phyloP scores from a whole-genome alignment of 2,113 vertebrate genomes.

The Sula dactylatra region DNA sequence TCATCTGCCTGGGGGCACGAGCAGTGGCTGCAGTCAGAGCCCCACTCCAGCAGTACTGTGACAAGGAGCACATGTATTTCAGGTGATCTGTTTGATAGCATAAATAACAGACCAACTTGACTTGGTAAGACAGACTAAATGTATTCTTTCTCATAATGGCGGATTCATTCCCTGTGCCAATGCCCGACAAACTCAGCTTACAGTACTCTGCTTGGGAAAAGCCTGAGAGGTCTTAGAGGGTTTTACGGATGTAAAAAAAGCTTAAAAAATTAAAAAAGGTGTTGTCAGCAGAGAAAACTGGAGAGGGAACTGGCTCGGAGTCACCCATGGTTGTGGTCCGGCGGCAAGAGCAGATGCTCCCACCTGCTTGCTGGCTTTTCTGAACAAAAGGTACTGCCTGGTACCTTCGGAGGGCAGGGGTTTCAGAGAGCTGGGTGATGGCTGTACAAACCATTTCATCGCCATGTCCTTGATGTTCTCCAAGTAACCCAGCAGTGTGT shows the following conservation, averaged over 20 bases:
- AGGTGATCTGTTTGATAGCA: background rate
- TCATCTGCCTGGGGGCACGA: background rate
- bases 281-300: background rate
- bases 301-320: rapidly evolving
- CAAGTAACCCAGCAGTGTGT: background rate
- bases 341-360: background rate
- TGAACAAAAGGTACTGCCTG: rapidly evolving
- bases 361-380: background rate
- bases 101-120: background rate
- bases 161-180: background rate
- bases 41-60: background rate
- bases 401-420: background rate
- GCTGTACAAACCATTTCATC: background rate
- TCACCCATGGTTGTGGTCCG: background rate
- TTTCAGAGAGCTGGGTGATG: background rate
- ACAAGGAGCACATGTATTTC: background rate
- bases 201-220: background rate
- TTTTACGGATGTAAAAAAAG: background rate
- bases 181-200: background rate
- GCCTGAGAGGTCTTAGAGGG: background rate
- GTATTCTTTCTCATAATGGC: background rate
- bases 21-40: background rate
- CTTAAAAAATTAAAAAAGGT: background rate
- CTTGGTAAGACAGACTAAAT: background rate
- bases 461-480: background rate